Evolutionary conservation across 2,113 vertebrate genomes (phyloP), one percentile per base, ranked within the genome.

Genomic region (Xenopus laevis): DNA sequence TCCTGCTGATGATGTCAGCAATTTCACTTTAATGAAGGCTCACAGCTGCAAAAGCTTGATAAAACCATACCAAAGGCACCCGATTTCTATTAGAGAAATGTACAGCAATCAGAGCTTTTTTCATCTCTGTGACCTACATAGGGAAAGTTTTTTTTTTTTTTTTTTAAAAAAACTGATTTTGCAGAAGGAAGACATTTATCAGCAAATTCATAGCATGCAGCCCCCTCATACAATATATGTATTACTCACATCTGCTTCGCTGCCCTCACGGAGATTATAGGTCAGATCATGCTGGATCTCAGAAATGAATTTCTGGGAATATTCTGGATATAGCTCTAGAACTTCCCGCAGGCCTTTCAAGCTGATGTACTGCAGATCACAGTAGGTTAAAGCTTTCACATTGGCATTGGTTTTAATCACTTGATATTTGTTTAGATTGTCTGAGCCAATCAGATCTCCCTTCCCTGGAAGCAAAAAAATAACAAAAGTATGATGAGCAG

Each of bases 201-300:
- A 55, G 13, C 18, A 12, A 53, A 18, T 58, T 70, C 7, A 50
- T 13, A 50, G 47, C 47, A 50, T 13, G 46, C 16, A n/a, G 2
- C 52, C 17, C 52, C 52, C 53, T 13, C 53, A 60, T 20, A 68
- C 23, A 52, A 44, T 10, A 60, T 13, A 40, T 23, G 44, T 16
- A n/a, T 45, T 23, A 88, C 89, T 91, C 72, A 92, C 92, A 1
- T 92, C 90, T 0, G 84, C 74, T 0, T 87, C 84, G 64, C 91
- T 88, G 33, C 92, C 92, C 72, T 92, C 90, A 10, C 91, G 79
- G 77, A 93, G 88, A 73, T 93, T 93, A 86, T 93, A 93, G 27
- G 92, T 93, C 78, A 93, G 89, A 84, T 93, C 92, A n/a, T 92
- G 91, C 69, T 93, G 92, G 16, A 93, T 93, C 79, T 93, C 92